Percentiles rank a stretch among this genome's conserved stretches.
Evolutionary conservation across 2,797 vertebrate species (phyloP).

Genomic region (Argentina silus): DNA sequence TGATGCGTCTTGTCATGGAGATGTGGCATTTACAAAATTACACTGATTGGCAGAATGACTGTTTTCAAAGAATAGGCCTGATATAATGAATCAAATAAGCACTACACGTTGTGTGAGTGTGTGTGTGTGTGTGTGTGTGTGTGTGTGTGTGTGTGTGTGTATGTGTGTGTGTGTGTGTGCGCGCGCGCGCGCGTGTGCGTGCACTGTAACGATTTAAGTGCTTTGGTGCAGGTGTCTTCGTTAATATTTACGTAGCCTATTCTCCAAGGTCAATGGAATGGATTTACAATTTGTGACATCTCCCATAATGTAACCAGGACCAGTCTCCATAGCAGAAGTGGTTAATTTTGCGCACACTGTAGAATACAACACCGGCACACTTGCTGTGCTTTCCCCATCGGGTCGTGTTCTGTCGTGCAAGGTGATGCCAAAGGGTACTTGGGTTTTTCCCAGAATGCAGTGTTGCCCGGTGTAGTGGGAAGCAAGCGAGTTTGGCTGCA

Average conservation of each 20-base stretch:
- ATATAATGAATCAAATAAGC: too few species aligned
- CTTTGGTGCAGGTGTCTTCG: background rate
- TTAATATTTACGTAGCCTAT: background rate
- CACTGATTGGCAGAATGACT: too few species aligned
- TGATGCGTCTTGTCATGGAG: too few species aligned
- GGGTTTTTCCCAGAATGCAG: constrained; percentile 4
- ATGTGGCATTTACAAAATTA: too few species aligned
- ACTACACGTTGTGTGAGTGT: too few species aligned
- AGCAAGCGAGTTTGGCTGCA: constrained; percentile 1
- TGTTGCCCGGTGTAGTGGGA: constrained; percentile 3
- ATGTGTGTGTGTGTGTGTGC: too few species aligned
- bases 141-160: too few species aligned
- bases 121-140: too few species aligned
- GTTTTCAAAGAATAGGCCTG: too few species aligned
- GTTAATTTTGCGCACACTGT: background rate
- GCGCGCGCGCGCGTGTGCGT: too few species aligned
- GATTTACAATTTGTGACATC: background rate
- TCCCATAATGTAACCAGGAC: background rate
- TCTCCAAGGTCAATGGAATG: background rate
- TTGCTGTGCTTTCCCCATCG: background rate
- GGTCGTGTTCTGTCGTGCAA: background rate
- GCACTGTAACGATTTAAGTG: too few species aligned
- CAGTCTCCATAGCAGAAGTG: background rate
- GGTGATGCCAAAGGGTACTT: background rate
- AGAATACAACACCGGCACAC: background rate